phyloP scores from a whole-genome alignment of 2,113 vertebrate genomes.

The Trichechus manatus region DNA sequence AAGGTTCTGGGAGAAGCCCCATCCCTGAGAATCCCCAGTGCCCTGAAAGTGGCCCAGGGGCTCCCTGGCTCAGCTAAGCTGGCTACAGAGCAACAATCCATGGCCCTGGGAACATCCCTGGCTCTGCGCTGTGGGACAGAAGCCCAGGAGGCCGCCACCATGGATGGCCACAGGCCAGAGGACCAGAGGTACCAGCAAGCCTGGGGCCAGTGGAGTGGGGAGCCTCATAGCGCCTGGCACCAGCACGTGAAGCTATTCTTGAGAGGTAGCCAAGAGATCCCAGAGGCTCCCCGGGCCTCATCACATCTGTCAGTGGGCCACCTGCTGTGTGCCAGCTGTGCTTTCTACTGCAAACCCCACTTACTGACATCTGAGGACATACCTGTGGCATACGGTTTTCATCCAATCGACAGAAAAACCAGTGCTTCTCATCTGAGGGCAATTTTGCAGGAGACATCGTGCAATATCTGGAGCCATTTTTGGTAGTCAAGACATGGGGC shows the following conservation, averaged over 20 bases:
- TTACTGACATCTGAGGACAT: background rate
- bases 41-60: background rate
- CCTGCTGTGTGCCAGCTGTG: constrained; percentile 4
- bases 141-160: background rate
- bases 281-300: background rate
- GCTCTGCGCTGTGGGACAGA: background rate
- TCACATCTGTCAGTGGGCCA: background rate
- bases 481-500: background rate
- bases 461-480: constrained; percentile 8
- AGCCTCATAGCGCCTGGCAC: background rate
- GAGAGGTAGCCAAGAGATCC: background rate
- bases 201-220: background rate
- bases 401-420: background rate
- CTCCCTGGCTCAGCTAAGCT: background rate
- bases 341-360: background rate
- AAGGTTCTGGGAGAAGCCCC: background rate
- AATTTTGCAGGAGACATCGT: background rate
- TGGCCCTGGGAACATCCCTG: background rate
- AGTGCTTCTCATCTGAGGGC: background rate
- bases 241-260: background rate
- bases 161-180: background rate
- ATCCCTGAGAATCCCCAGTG: background rate
- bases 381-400: background rate
- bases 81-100: background rate
- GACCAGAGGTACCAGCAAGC: background rate